Evolutionary conservation across 2,797 vertebrate genomes (phyloP).

Genomic region (Eremophila alpestris): DNA sequence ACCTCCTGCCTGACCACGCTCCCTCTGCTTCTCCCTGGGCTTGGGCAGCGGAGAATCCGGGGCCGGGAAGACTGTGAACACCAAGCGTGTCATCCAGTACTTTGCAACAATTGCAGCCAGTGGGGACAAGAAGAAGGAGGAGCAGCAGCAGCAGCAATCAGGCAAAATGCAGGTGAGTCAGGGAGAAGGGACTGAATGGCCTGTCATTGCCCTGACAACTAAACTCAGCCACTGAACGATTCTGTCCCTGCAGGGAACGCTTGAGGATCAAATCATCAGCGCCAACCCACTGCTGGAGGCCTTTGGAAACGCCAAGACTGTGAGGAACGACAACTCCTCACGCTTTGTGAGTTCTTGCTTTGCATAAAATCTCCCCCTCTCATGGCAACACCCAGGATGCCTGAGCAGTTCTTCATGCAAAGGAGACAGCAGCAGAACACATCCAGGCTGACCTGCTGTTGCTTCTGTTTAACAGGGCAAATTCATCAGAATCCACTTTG

Average conservation of each 20-base stretch:
- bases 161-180: slow-evolving; percentile 59
- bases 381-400: too few relatives aligned
- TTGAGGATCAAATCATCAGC: slow-evolving; percentile 47
- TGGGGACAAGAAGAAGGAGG: slow-evolving; percentile 57
- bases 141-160: background rate
- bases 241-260: background rate
- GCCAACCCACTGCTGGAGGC: slow-evolving; percentile 78
- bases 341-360: slow-evolving; percentile 77
- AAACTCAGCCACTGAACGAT: slow-evolving; percentile 32
- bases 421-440: too few relatives aligned
- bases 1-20: background rate
- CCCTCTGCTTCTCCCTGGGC: background rate
- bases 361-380: too few relatives aligned
- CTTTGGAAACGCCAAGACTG: slow-evolving; percentile 80
- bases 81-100: slow-evolving; percentile 92
- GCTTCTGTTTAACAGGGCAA: slow-evolving; percentile 73
- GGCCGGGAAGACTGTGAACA: slow-evolving; percentile 92
- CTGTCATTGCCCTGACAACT: background rate
- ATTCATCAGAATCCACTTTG: slow-evolving; percentile 89
- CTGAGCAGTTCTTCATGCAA: too few relatives aligned
- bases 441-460: too few relatives aligned
- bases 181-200: too few relatives aligned
- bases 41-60: slow-evolving; percentile 80
- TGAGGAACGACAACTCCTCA: slow-evolving; percentile 84
- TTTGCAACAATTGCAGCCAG: slow-evolving; percentile 89